These are phyloP conservation scores for Phylloscopus whistleri DNA, from an alignment of 2,113 vertebrate species.

Conservation along the genomic window DNA sequence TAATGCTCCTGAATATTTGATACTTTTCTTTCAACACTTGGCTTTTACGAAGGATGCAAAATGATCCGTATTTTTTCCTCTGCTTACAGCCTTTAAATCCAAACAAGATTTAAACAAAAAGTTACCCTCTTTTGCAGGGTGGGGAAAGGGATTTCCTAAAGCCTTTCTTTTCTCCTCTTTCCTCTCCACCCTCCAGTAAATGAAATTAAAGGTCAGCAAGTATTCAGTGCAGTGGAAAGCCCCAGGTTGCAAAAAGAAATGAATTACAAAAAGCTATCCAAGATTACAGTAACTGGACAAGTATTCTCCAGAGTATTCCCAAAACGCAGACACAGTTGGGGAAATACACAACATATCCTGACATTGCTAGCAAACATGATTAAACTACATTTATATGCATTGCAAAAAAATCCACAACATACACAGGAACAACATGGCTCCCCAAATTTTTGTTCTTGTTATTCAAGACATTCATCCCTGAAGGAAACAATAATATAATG, in stretches of 20 bases:
- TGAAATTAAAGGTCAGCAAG: constrained; percentile 34
- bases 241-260: constrained; percentile 20
- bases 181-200: constrained; percentile 34
- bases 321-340: neutral
- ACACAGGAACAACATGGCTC: neutral
- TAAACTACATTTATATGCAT: neutral
- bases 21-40: neutral
- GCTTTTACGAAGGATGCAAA: neutral
- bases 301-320: neutral
- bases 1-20: neutral
- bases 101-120: neutral
- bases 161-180: constrained; percentile 29
- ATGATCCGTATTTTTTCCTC: neutral
- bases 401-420: neutral
- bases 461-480: neutral
- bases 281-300: neutral
- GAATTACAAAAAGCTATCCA: neutral
- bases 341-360: neutral
- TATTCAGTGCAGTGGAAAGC: constrained; percentile 2
- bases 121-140: constrained; percentile 3
- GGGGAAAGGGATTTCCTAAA: constrained; percentile 43
- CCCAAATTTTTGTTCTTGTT: neutral
- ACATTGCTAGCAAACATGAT: neutral
- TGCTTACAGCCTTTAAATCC: neutral
- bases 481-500: neutral